A percentile compares a stretch with the other conserved stretches of the same genome.
Conservation (phyloP, 2,113 vertebrate genomes). For the Bucco capensis region DNA sequence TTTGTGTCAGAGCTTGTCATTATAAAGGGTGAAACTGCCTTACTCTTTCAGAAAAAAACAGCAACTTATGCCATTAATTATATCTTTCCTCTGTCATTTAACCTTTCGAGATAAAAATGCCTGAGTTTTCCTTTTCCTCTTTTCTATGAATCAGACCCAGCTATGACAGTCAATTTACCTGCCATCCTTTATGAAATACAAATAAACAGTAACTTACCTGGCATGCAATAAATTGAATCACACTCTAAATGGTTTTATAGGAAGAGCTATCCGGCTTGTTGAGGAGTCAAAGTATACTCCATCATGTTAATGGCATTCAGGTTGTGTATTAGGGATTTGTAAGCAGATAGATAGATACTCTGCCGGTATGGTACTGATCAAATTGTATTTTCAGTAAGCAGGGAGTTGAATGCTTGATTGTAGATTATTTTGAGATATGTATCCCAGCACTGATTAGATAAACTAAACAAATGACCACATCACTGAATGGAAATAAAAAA, state of each 20-base stretch:
- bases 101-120: neutral
- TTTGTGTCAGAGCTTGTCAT: neutral
- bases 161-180: neutral
- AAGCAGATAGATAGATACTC: neutral
- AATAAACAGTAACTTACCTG: neutral
- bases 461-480: neutral
- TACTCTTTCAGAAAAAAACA: neutral
- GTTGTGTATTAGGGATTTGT: neutral
- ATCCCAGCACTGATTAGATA: neutral
- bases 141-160: neutral
- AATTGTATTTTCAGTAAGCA: neutral
- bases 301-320: neutral
- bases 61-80: neutral
- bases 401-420: neutral
- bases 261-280: neutral
- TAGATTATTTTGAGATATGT: neutral
- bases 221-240: neutral
- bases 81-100: neutral
- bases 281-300: neutral
- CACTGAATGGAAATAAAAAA: neutral
- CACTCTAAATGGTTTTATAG: neutral
- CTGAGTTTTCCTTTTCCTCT: neutral
- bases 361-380: neutral
- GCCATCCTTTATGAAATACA: neutral
- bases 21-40: neutral